These are phyloP conservation scores for Drosophila orena DNA, from an alignment of 1,140 invertebrate species.

Conservation along the genomic window DNA sequence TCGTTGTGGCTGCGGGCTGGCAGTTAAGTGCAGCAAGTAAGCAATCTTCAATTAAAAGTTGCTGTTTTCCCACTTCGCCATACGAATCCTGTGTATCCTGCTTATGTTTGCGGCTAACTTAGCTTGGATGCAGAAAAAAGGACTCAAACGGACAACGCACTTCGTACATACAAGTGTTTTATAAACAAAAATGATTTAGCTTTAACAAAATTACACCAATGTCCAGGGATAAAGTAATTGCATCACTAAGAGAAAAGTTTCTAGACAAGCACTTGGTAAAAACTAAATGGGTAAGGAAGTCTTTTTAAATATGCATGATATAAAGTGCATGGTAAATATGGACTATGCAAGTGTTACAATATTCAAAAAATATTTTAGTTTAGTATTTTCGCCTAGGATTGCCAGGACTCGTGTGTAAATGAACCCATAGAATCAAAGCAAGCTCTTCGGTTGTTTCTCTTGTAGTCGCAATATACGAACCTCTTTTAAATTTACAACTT, in stretches of 20 bases:
- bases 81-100: conserved; percentile 17
- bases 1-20: conserved; percentile 33
- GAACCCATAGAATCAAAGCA: too few relatives aligned
- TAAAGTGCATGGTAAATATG: too few relatives aligned
- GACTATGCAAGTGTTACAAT: too few relatives aligned
- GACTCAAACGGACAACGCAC: background rate
- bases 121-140: conserved; percentile 17
- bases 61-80: conserved; percentile 18
- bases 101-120: conserved; percentile 23
- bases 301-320: too few relatives aligned
- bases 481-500: background rate
- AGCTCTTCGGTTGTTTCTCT: too few relatives aligned
- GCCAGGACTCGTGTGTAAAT: too few relatives aligned
- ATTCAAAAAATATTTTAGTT: too few relatives aligned
- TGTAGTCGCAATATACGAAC: background rate
- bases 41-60: conserved; percentile 81
- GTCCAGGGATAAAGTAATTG: conserved; percentile 4
- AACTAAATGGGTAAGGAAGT: too few relatives aligned
- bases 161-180: conserved; percentile 55
- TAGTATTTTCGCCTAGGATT: too few relatives aligned
- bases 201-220: conserved; percentile 58
- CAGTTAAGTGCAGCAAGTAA: conserved; percentile 52
- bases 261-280: too few relatives aligned
- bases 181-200: conserved; percentile 73
- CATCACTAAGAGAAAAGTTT: conserved; percentile 3